phyloP scores from a whole-genome alignment of 2,113 vertebrate genomes.

The Montifringilla adamsi region DNA sequence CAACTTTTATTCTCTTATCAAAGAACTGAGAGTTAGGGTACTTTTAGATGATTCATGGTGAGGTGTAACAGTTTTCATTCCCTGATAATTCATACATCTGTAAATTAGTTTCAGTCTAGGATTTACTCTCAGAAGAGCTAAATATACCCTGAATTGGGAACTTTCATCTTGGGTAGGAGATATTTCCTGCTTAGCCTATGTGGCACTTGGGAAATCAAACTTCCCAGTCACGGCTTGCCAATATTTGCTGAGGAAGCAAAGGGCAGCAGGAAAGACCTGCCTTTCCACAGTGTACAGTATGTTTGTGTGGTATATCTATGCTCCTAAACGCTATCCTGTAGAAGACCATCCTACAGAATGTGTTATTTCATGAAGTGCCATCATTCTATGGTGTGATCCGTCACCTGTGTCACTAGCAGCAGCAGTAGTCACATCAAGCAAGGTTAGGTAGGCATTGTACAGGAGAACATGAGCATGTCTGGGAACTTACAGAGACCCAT shows the following conservation, averaged over 20 bases:
- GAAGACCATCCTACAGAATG: neutral
- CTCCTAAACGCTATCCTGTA: neutral
- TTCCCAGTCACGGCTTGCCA: neutral
- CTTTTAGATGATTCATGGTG: neutral
- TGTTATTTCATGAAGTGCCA: neutral
- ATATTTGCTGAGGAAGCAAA: neutral
- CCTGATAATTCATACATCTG: neutral
- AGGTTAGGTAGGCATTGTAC: neutral
- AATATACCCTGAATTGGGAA: neutral
- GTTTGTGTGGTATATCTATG: neutral
- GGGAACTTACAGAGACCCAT: neutral
- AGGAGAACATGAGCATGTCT: neutral
- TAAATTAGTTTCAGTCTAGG: neutral
- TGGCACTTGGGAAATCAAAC: neutral
- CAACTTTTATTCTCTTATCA: neutral
- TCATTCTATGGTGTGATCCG: fast-evolving
- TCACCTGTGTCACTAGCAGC: fast-evolving
- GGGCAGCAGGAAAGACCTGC: neutral
- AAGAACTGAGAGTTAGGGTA: neutral
- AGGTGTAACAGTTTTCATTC: neutral
- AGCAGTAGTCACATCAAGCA: neutral
- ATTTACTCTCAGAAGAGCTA: neutral
- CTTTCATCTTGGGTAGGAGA: neutral
- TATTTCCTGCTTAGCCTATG: neutral
- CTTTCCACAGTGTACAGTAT: neutral